phyloP scores from a whole-genome alignment of 2,888 invertebrate species.

The Drosophila mimetica region DNA sequence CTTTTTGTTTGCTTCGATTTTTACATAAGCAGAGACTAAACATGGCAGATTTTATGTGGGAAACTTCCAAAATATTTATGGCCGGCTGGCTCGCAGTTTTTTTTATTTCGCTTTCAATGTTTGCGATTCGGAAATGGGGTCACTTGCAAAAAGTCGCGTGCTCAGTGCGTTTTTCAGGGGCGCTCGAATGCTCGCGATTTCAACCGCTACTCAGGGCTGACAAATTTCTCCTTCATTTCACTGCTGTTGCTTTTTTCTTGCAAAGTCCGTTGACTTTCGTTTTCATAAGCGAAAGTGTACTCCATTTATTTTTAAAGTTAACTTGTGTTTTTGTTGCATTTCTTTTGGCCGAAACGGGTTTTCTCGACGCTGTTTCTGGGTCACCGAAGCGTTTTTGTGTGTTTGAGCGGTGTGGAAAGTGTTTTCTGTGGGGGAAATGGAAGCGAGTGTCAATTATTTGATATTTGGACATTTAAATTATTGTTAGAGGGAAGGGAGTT shows the following conservation, averaged over 20 bases:
- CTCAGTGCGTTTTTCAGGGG: slow-evolving; percentile 65
- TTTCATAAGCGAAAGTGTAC: slow-evolving; percentile 84
- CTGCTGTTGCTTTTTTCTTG: slow-evolving; percentile 41
- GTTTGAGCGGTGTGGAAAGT: slow-evolving; percentile 58
- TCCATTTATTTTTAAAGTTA: slow-evolving; percentile 73
- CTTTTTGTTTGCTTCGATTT: slow-evolving; percentile 37
- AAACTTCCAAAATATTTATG: slow-evolving; percentile 78
- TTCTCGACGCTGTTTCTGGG: slow-evolving; percentile 57
- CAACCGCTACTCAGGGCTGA: slow-evolving; percentile 53
- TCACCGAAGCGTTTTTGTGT: slow-evolving; percentile 62
- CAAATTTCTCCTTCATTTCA: slow-evolving; percentile 74
- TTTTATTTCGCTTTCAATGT: slow-evolving; percentile 72
- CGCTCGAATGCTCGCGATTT: slow-evolving; percentile 55
- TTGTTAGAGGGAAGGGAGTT: slow-evolving; percentile 45
- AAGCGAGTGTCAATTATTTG: slow-evolving; percentile 64
- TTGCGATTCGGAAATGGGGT: slow-evolving; percentile 71
- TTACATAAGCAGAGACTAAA: slow-evolving; percentile 59
- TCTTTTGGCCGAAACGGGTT: slow-evolving; percentile 73
- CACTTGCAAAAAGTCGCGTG: slow-evolving; percentile 75
- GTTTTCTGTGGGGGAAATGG: slow-evolving; percentile 56
- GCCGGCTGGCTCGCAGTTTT: slow-evolving; percentile 43
- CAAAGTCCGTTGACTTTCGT: slow-evolving; percentile 83
- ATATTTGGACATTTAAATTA: slow-evolving; percentile 68
- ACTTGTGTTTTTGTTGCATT: slow-evolving; percentile 74
- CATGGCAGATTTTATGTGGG: slow-evolving; percentile 66